Evolutionary conservation across 2,797 vertebrate genomes (phyloP).

Genomic region (Ambastaia sidthimunki): DNA sequence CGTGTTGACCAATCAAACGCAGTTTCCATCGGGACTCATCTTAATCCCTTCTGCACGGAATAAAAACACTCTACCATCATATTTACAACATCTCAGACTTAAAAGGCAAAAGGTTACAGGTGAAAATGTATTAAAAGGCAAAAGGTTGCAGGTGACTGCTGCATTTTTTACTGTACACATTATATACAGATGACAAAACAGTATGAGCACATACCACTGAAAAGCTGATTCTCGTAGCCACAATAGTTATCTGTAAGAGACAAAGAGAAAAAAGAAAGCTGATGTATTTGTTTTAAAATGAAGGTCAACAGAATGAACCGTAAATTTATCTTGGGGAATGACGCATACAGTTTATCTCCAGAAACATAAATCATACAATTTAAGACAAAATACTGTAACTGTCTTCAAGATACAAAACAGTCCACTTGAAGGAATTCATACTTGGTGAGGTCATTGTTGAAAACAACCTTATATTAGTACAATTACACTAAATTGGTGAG

Average conservation of each 20-base stretch:
- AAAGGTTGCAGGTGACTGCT: background rate
- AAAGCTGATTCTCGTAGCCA: conserved; percentile 84
- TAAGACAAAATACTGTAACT: conserved; percentile 6
- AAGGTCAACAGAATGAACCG: background rate
- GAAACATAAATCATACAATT: conserved; percentile 62
- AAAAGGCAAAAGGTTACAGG: conserved; percentile 10
- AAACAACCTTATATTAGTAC: conserved; percentile 43
- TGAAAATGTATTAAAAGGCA: conserved; percentile 1
- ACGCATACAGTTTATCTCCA: conserved; percentile 52
- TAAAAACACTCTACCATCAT: conserved; percentile 13
- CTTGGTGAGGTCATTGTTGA: conserved; percentile 52
- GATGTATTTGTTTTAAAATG: conserved; percentile 38
- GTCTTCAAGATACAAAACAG: conserved; percentile 42
- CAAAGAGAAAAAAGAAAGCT: conserved; percentile 20
- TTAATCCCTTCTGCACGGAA: conserved; percentile 10
- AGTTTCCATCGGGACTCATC: conserved; percentile 14
- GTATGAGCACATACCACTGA: conserved; percentile 75
- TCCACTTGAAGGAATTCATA: conserved; percentile 33
- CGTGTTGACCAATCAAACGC: conserved; percentile 4
- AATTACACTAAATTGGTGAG: conserved; percentile 45
- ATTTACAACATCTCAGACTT: conserved; percentile 11
- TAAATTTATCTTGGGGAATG: conserved; percentile 44
- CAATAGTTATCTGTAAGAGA: conserved; percentile 76
- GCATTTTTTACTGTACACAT: background rate
- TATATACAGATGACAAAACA: background rate